phyloP scores from a whole-genome alignment of 2,888 invertebrate species.

The Chalcis sispes region DNA sequence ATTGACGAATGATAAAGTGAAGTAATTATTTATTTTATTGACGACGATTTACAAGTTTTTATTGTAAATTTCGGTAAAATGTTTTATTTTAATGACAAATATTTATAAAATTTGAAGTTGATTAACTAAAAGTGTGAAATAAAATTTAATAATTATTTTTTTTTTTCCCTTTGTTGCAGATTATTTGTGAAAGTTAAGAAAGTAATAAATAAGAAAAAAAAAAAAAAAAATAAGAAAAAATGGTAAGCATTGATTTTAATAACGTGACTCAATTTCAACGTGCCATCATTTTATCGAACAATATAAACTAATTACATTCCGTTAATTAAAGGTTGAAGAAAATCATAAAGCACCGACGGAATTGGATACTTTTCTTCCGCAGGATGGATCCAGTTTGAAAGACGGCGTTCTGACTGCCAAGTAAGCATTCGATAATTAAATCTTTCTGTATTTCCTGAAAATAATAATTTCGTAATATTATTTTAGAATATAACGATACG shows the following conservation, averaged over 20 bases:
- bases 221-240: constrained; percentile 41
- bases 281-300: background rate
- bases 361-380: constrained; percentile 88
- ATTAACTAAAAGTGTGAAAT: background rate
- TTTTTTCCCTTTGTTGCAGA: constrained; percentile 42
- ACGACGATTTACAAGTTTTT: too few species aligned
- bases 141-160: background rate
- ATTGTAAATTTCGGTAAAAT: background rate
- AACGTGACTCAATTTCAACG: background rate
- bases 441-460: background rate
- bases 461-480: background rate
- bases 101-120: too few species aligned
- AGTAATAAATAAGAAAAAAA: constrained; percentile 13
- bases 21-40: too few species aligned
- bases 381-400: constrained; percentile 79
- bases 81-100: background rate
- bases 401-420: constrained; percentile 69
- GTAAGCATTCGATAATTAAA: constrained; percentile 62
- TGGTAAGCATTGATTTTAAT: constrained; percentile 22
- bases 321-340: constrained; percentile 48
- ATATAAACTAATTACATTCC: background rate
- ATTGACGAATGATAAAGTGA: too few species aligned
- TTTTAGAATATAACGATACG: background rate
- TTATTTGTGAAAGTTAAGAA: too few species aligned
- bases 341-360: constrained; percentile 80